Evolutionary conservation across 2,797 vertebrate genomes (phyloP).

Genomic region (Vireo griseus): DNA sequence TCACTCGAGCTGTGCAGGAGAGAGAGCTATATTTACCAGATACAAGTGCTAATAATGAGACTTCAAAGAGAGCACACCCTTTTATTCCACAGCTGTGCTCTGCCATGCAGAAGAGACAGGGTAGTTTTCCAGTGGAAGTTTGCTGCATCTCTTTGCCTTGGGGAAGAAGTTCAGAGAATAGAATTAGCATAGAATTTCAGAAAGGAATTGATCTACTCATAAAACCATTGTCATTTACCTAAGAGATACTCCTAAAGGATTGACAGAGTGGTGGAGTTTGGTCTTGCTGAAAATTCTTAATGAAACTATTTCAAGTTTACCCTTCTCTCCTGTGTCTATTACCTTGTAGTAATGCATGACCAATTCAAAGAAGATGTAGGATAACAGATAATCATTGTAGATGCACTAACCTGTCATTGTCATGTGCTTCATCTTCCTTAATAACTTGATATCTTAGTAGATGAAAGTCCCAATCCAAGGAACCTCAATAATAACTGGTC

Average conservation of each 20-base stretch:
- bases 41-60: neutral
- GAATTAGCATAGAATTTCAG: constrained; percentile 20
- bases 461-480: neutral
- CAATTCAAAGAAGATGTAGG: neutral
- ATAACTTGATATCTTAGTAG: neutral
- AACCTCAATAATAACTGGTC: neutral
- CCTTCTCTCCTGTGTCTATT: neutral
- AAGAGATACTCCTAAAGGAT: neutral
- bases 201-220: neutral
- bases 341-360: neutral
- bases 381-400: neutral
- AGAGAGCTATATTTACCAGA: neutral
- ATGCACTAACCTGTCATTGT: neutral
- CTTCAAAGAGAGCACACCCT: constrained; percentile 31
- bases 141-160: neutral
- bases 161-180: constrained; percentile 18
- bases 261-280: neutral
- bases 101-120: neutral
- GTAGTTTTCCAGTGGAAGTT: constrained; percentile 7
- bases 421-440: neutral
- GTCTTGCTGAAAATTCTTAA: neutral
- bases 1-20: neutral
- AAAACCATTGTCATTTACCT: neutral
- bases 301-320: neutral
- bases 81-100: constrained; percentile 1